Evolutionary conservation across 1,140 invertebrate genomes (phyloP), one percentile per base, ranked within the genome.

Genomic region (Chrysomallon squamiferum): DNA sequence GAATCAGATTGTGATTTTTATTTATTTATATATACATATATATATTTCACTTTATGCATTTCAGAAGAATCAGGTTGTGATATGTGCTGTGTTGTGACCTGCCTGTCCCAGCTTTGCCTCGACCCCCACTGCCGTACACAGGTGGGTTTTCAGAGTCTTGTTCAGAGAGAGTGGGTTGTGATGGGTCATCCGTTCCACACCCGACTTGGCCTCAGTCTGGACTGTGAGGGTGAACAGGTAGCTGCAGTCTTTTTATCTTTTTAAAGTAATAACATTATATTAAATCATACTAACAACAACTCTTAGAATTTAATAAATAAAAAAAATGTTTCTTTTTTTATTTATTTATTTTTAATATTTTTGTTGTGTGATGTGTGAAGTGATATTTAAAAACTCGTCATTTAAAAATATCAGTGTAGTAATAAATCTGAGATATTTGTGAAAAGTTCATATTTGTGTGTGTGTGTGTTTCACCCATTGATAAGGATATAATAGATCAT

Each of bases 161-260:
- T 98, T 22, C 95, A 97, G 85, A 95, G 96, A 84, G 95, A 98
- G 80, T 98, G 95, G 95, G 87, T 98, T 1, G 91, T 92, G 11
- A 88, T 96, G 66, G 95, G 95, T 27, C 94, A 97, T 87, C 93
- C 93, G 0, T 97, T 97, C 84, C 89, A 88, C 75, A 88, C 89
- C 69, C 87, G 93, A 57, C 83, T 92, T 50, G 90, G 90, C 2
- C 90, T 93, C 69, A 86, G 77, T 0, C 59, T 20, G 18, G 62
- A 66, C 7, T 56, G 47, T 9, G 74, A 76, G 7, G 57, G 41
- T 32, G 72, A 77, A 41, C 65, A 73, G 73, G 76, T 77, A 41
- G 52, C 33, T 49, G n/a, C n/a, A n/a, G n/a, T n/a, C n/a, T 38
- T 59, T 11, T 59, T n/a, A 38, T 59, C 6, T 43, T 59, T 7